phyloP scores from a whole-genome alignment of 1,140 invertebrate genomes.

The Cylas formicarius region DNA sequence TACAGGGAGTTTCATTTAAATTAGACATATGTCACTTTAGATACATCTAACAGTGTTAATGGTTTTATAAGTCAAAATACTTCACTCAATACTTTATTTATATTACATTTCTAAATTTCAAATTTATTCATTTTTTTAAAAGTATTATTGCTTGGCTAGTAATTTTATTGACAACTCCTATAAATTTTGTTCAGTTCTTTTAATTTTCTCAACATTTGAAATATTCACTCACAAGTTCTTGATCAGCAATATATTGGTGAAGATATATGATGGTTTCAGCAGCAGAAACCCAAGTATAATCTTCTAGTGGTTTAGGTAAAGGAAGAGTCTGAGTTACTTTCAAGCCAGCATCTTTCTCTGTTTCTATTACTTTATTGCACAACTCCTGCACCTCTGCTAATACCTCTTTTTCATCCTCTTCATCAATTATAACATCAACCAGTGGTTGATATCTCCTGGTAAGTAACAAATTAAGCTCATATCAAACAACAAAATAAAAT shows the following conservation, averaged over 20 bases:
- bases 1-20: no score
- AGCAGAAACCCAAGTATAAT: conserved; percentile 58
- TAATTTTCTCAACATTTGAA: background rate
- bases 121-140: no score
- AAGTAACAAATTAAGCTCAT: conserved; percentile 9
- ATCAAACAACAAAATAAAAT: conserved; percentile 15
- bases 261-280: conserved; percentile 60
- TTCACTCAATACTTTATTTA: no score
- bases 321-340: conserved; percentile 52
- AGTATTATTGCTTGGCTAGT: background rate
- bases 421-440: conserved; percentile 50
- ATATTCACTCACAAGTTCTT: conserved; percentile 40
- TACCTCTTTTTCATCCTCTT: conserved; percentile 50
- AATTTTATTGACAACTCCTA: background rate
- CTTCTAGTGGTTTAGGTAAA: conserved; percentile 52
- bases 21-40: no score
- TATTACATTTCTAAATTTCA: no score
- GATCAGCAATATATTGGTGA: conserved; percentile 58
- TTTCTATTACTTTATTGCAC: conserved; percentile 50
- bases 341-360: conserved; percentile 46
- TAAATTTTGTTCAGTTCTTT: background rate
- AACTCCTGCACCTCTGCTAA: conserved; percentile 59
- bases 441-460: conserved; percentile 46
- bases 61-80: no score
- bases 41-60: no score